Percentiles rank a stretch among this genome's conserved stretches.
Conservation (phyloP, 2,797 vertebrate species). For the Margarornis squamiger region DNA sequence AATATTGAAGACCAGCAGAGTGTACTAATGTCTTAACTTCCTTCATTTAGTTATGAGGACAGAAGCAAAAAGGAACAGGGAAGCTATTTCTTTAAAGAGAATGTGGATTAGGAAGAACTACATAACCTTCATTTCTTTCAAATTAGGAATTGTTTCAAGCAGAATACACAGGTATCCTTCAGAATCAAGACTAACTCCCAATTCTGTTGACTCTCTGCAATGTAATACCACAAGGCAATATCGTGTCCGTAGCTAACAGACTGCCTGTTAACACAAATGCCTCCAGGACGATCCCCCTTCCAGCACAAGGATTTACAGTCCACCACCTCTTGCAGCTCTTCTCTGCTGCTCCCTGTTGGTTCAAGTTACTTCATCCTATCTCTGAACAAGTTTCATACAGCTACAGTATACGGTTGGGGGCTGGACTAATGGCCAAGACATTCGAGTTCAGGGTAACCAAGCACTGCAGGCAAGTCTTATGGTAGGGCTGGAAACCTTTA, state of each 20-base stretch:
- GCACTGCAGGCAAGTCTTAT: not conserved
- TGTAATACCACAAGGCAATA: not conserved
- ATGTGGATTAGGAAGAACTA: not conserved
- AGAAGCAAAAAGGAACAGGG: conserved; percentile 1
- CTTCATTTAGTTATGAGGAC: conserved; percentile 11
- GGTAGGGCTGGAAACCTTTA: not conserved
- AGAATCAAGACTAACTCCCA: not conserved
- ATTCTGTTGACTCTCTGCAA: not conserved
- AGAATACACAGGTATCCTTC: not conserved
- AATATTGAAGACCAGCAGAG: conserved; percentile 39
- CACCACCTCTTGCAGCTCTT: not conserved
- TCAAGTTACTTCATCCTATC: not conserved
- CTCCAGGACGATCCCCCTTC: not conserved
- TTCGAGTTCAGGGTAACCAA: not conserved
- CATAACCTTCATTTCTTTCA: not conserved
- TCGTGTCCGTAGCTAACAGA: not conserved
- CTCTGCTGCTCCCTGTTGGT: not conserved
- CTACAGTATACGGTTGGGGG: rapidly evolving
- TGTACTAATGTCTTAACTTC: conserved; percentile 20
- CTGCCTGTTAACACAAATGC: not conserved
- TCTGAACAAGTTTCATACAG: not conserved
- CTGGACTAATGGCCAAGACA: not conserved
- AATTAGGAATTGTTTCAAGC: not conserved
- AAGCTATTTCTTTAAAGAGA: not conserved
- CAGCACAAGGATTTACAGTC: not conserved